These are phyloP conservation scores for Apotomis turbidana DNA, from an alignment of 2,888 invertebrate genomes.

Conservation along the genomic window DNA sequence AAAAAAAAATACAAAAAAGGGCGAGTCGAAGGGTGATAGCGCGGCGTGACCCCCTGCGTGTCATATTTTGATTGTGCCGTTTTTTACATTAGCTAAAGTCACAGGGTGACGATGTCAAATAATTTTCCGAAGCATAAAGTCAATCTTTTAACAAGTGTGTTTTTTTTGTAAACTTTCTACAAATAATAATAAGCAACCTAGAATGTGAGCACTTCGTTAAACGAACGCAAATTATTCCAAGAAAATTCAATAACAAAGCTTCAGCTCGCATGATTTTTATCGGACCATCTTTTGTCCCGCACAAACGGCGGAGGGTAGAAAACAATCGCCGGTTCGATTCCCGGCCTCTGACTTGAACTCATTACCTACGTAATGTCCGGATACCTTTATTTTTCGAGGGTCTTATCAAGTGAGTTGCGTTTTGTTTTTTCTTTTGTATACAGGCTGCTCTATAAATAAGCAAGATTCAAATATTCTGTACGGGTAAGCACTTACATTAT, in stretches of 20 bases:
- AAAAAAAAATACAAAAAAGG: slow-evolving; percentile 47
- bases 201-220: slow-evolving; percentile 43
- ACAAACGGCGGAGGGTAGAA: slow-evolving; percentile 65
- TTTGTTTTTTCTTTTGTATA: slow-evolving; percentile 63
- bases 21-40: slow-evolving; percentile 61
- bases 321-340: slow-evolving; percentile 68
- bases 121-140: slow-evolving; percentile 26
- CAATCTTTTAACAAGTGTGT: slow-evolving; percentile 7
- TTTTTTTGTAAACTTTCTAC: no score
- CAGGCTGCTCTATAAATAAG: slow-evolving; percentile 54
- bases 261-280: slow-evolving; percentile 67
- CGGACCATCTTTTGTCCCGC: slow-evolving; percentile 69
- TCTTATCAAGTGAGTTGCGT: slow-evolving; percentile 68
- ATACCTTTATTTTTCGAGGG: slow-evolving; percentile 75
- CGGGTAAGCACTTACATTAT: no score
- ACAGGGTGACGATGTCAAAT: slow-evolving; percentile 47
- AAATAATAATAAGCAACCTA: neutral
- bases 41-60: slow-evolving; percentile 61
- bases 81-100: slow-evolving; percentile 48
- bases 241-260: slow-evolving; percentile 47
- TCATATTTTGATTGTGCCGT: slow-evolving; percentile 59
- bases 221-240: slow-evolving; percentile 40
- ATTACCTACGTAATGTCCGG: slow-evolving; percentile 62
- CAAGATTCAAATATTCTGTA: neutral
- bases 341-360: slow-evolving; percentile 55